Evolutionary conservation across 2,888 invertebrate genomes (phyloP).

Genomic region (Megamerina dolium): DNA sequence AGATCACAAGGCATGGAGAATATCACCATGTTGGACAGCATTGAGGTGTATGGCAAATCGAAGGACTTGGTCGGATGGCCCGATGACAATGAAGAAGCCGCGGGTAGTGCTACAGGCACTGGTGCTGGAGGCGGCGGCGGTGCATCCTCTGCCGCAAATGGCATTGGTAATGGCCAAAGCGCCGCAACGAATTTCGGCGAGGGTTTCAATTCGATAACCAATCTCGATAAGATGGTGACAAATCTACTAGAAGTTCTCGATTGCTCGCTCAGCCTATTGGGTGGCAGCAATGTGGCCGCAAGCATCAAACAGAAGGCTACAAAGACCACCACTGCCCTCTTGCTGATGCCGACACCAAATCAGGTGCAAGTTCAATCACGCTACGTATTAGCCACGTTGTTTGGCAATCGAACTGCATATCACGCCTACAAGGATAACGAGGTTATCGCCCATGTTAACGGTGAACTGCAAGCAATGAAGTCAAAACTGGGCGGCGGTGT

Average conservation of each 20-base stretch:
- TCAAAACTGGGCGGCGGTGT: conserved; percentile 40
- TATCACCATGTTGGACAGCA: conserved; percentile 87
- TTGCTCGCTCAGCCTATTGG: conserved; percentile 59
- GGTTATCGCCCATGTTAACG: conserved; percentile 69
- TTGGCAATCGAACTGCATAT: conserved; percentile 66
- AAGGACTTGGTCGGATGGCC: conserved; percentile 97
- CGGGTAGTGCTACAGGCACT: conserved; percentile 31
- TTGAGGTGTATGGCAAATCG: conserved; percentile 91
- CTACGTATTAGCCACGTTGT: conserved; percentile 74
- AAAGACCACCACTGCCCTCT: conserved; percentile 54
- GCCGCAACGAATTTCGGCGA: conserved; percentile 25
- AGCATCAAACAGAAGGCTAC: conserved; percentile 55
- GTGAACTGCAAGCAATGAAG: conserved; percentile 50
- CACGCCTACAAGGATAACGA: conserved; percentile 89
- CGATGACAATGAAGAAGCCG: conserved; percentile 79
- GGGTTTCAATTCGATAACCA: conserved; percentile 42
- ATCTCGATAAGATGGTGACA: conserved; percentile 57
- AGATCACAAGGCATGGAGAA: conserved; percentile 81
- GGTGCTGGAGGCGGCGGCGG: conserved; percentile 42
- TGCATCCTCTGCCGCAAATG: conserved; percentile 45
- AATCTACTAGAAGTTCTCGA: conserved; percentile 68
- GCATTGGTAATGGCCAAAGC: conserved; percentile 20
- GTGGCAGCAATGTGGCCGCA: conserved; percentile 52
- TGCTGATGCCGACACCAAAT: conserved; percentile 66
- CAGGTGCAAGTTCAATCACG: conserved; percentile 73